phyloP scores from a whole-genome alignment of 1,140 invertebrate species.

The Phocides pigmalion region DNA sequence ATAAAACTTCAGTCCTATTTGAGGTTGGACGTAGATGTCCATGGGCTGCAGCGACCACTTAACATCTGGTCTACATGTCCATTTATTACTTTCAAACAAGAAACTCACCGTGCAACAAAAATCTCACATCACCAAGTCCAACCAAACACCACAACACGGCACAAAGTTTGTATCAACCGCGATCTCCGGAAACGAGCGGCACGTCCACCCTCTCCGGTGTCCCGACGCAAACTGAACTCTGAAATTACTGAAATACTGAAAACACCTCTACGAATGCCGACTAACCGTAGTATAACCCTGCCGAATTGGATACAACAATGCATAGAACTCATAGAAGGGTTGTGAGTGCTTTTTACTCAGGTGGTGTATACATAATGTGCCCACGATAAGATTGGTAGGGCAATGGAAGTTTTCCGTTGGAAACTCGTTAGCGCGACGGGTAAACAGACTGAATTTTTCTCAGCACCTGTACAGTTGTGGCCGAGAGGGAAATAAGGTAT shows the following conservation, averaged over 20 bases:
- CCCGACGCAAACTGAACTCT: conserved; percentile 46
- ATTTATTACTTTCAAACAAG: too few species aligned
- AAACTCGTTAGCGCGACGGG: conserved; percentile 28
- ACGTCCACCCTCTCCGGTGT: conserved; percentile 38
- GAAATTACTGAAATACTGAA: conserved; percentile 39
- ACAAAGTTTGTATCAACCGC: conserved; percentile 40
- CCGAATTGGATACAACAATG: conserved; percentile 30
- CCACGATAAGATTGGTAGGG: conserved; percentile 33
- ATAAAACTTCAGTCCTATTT: too few species aligned
- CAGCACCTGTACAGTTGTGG: conserved; percentile 20
- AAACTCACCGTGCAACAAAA: conserved; percentile 2
- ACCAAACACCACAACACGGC: conserved; percentile 25
- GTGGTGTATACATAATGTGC: conserved; percentile 22
- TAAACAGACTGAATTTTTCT: conserved; percentile 33
- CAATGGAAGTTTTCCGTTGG: conserved; percentile 36
- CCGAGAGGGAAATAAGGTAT: background rate
- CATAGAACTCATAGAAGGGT: background rate
- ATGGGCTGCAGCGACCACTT: too few species aligned
- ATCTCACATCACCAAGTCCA: conserved; percentile 18
- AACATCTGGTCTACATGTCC: too few species aligned
- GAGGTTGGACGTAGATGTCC: too few species aligned
- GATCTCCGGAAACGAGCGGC: conserved; percentile 26
- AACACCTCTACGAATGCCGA: conserved; percentile 26
- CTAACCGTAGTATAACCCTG: conserved; percentile 58
- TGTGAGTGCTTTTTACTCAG: conserved; percentile 17